A percentile compares a stretch with the other conserved stretches of the same genome.
These are phyloP conservation scores for Mesodorylaimus sp. DNA, from an alignment of 2,888 invertebrate species.

Conservation along the genomic window DNA sequence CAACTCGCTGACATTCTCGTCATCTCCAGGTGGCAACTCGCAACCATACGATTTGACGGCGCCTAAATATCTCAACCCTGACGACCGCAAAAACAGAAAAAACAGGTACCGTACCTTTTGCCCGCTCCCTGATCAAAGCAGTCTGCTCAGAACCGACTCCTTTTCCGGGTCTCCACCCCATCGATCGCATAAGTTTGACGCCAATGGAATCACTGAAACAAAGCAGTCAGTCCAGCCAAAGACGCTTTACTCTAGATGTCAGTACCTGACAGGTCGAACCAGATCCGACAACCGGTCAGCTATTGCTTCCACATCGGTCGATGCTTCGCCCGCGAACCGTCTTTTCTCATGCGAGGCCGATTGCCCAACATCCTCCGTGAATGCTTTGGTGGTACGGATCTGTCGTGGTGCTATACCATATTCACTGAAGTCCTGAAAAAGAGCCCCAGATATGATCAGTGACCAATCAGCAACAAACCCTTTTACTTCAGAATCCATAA, in stretches of 20 bases:
- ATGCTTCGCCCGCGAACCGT: slow-evolving; percentile 24
- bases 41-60: no score
- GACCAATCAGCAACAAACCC: slow-evolving; percentile 5
- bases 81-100: no score
- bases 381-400: slow-evolving; percentile 60
- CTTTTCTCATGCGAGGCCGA: slow-evolving; percentile 4
- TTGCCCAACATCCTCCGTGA: slow-evolving; percentile 28
- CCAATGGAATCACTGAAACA: slow-evolving; percentile 61
- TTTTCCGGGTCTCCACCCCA: slow-evolving; percentile 82
- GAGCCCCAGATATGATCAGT: background rate
- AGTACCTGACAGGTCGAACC: slow-evolving; percentile 19
- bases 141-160: slow-evolving; percentile 58
- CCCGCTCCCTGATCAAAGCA: no score
- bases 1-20: no score
- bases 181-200: slow-evolving; percentile 57
- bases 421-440: slow-evolving; percentile 55
- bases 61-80: no score
- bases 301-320: slow-evolving; percentile 14
- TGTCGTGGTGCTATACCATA: slow-evolving; percentile 82
- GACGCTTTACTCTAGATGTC: background rate
- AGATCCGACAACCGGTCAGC: slow-evolving; percentile 17
- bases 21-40: no score
- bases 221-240: background rate
- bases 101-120: no score
- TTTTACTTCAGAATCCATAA: slow-evolving; percentile 78